Evolutionary conservation across 2,888 invertebrate species (phyloP).

Genomic region (Cetonia aurata): DNA sequence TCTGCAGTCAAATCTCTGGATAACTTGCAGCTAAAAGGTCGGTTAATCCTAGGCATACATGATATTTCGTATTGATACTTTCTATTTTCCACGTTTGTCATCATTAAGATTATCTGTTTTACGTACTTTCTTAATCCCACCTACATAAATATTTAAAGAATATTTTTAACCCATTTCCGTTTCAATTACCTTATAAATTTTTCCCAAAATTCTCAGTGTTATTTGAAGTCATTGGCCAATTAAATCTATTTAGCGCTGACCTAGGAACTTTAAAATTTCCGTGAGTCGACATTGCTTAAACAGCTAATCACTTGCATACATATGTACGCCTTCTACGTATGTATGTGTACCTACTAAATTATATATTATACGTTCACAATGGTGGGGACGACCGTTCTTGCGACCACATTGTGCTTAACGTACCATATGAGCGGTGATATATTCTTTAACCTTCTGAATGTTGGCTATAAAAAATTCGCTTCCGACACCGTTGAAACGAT

Average conservation of each 20-base stretch:
- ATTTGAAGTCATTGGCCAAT: constrained; percentile 8
- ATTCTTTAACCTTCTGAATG: constrained; percentile 30
- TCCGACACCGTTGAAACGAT: constrained; percentile 32
- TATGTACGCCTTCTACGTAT: background rate
- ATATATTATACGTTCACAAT: no score
- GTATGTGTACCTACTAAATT: background rate
- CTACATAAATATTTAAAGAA: no score
- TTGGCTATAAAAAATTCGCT: constrained; percentile 29
- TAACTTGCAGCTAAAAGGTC: no score
- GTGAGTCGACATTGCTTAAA: constrained; percentile 15
- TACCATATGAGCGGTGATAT: constrained; percentile 7
- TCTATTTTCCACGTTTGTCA: no score
- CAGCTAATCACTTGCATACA: constrained; percentile 6
- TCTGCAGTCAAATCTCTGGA: no score
- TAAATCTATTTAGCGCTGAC: constrained; percentile 27
- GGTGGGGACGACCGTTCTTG: background rate
- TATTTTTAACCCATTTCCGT: no score
- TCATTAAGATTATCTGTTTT: no score
- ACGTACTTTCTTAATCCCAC: no score
- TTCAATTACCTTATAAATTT: no score
- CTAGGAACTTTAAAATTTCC: constrained; percentile 33
- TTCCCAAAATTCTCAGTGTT: background rate
- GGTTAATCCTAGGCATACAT: no score
- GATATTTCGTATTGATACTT: no score
- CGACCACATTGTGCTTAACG: constrained; percentile 9